These are phyloP conservation scores for Tipula helvola DNA, from an alignment of 2,888 invertebrate genomes.

Conservation along the genomic window DNA sequence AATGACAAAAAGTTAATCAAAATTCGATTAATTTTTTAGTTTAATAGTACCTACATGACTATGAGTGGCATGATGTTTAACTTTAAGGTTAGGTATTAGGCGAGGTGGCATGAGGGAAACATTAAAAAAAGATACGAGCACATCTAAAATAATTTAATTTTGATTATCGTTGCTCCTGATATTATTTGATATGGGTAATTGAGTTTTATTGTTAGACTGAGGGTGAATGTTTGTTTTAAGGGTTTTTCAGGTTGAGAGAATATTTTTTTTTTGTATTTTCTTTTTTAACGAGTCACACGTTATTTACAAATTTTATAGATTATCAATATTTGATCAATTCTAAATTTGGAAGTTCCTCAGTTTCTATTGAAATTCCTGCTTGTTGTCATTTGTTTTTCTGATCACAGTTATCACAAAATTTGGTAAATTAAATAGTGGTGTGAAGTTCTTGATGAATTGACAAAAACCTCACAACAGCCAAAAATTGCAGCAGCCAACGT, in stretches of 20 bases:
- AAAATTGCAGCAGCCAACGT: no score
- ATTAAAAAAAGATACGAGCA: not conserved
- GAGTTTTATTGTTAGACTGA: not conserved
- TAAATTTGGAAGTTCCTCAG: not conserved
- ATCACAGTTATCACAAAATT: no score
- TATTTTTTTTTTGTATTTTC: not conserved
- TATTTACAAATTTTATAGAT: no score
- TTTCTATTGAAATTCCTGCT: no score
- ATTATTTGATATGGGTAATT: not conserved
- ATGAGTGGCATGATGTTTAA: not conserved
- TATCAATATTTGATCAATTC: not conserved
- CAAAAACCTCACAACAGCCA: no score
- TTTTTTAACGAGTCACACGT: not conserved
- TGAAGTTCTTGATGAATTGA: no score
- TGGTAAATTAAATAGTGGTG: no score
- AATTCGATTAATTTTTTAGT: not conserved
- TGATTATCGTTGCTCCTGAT: not conserved
- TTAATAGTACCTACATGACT: not conserved
- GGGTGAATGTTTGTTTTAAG: not conserved
- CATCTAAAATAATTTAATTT: not conserved
- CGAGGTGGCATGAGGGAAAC: not conserved
- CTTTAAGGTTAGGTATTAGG: not conserved
- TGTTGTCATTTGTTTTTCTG: no score
- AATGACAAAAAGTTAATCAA: not conserved
- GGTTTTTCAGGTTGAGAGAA: not conserved